phyloP scores from a whole-genome alignment of 2,113 vertebrate genomes.

The Indri indri region DNA sequence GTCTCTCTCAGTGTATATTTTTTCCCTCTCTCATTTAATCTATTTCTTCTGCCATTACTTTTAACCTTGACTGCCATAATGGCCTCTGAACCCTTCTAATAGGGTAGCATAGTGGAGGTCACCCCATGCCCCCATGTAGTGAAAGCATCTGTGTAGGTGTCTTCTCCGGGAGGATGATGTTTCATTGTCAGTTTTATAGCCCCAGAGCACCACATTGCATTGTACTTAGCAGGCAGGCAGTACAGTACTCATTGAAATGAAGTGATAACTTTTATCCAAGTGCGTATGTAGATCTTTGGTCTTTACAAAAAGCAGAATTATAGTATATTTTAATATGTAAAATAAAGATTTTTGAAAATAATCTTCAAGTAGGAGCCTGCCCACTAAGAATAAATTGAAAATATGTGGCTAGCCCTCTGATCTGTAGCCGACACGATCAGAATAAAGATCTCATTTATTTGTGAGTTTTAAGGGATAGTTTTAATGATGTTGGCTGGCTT shows the following conservation, averaged over 20 bases:
- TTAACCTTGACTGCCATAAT: background rate
- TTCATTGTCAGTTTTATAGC: background rate
- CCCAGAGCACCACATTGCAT: background rate
- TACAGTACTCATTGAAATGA: background rate
- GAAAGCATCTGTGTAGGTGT: background rate
- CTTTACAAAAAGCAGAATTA: background rate
- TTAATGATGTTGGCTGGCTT: background rate
- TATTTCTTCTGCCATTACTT: background rate
- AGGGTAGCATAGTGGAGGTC: background rate
- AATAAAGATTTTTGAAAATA: background rate
- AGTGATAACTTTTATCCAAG: background rate
- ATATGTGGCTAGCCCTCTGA: background rate
- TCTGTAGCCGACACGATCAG: background rate
- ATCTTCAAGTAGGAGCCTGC: background rate
- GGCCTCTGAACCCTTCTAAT: background rate
- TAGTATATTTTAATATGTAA: background rate
- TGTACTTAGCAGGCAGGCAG: background rate
- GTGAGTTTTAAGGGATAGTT: slow-evolving; percentile 37
- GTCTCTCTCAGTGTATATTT: background rate
- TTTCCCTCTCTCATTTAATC: background rate
- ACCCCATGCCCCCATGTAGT: background rate
- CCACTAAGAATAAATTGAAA: background rate
- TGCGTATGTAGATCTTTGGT: background rate
- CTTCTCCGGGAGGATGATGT: background rate
- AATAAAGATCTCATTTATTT: background rate